Evolutionary conservation across 2,113 vertebrate genomes (phyloP).

Genomic region (Saguinus imperator): DNA sequence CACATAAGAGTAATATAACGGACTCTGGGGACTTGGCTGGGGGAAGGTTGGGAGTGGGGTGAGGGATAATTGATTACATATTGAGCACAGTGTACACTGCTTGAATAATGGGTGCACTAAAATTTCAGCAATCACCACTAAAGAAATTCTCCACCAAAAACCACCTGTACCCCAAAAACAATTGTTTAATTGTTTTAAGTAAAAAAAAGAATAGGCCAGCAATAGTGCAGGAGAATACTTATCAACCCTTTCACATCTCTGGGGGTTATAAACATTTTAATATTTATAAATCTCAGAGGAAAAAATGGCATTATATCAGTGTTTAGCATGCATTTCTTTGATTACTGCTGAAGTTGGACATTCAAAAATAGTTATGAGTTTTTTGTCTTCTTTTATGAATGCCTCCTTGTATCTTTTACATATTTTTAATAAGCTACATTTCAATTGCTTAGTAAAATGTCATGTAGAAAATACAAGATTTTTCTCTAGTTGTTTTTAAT

Average conservation of each 20-base stretch:
- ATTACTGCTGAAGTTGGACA: neutral
- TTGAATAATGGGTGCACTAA: too few relatives aligned
- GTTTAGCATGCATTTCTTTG: neutral
- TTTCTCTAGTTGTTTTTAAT: too few relatives aligned
- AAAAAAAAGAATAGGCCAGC: neutral
- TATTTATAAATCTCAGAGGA: neutral
- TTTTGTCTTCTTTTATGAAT: neutral
- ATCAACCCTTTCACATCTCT: neutral
- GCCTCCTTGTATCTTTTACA: neutral
- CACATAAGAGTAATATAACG: too few relatives aligned
- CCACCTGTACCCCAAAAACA: too few relatives aligned
- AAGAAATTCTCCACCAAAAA: too few relatives aligned
- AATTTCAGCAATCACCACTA: too few relatives aligned
- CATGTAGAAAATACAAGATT: neutral
- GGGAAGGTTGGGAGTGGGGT: too few relatives aligned
- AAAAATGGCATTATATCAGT: neutral
- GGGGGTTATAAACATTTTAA: neutral
- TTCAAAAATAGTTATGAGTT: neutral
- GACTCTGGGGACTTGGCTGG: too few relatives aligned
- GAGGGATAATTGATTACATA: too few relatives aligned
- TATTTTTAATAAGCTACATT: neutral
- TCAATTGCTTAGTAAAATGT: constrained; percentile 10
- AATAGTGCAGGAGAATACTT: neutral
- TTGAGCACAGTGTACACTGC: too few relatives aligned
- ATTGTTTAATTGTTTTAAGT: too few relatives aligned